A percentile compares a stretch with the other conserved stretches of the same genome.
Conservation (phyloP, 1,140 invertebrate species). For the Drosophila pachea region DNA sequence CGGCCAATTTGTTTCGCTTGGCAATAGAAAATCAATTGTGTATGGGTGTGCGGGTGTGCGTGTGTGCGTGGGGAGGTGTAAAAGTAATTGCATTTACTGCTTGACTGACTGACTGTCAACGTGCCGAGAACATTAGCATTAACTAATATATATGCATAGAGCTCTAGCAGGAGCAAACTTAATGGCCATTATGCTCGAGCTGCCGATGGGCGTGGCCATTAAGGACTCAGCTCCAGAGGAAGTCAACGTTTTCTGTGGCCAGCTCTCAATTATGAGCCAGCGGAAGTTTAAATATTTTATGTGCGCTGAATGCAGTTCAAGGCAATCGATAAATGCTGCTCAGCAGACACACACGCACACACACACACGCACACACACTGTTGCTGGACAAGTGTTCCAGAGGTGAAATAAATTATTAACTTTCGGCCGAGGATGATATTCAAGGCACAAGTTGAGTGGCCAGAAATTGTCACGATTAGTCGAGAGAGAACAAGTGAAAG, state of each 20-base stretch:
- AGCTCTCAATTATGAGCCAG: constrained; percentile 57
- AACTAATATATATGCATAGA: background rate
- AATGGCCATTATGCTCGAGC: constrained; percentile 27
- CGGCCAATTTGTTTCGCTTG: constrained; percentile 66
- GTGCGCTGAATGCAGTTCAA: constrained; percentile 18
- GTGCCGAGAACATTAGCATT: background rate
- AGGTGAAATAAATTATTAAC: constrained; percentile 26
- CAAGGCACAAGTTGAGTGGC: constrained; percentile 21
- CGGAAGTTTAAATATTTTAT: constrained; percentile 52
- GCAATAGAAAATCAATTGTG: constrained; percentile 68
- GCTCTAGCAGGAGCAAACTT: background rate
- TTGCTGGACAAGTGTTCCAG: no score
- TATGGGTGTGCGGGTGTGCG: constrained; percentile 21
- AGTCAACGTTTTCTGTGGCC: constrained; percentile 36
- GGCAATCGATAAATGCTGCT: constrained; percentile 54
- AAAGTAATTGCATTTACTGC: constrained; percentile 63
- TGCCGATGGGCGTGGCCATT: background rate
- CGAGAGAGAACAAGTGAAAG: constrained; percentile 29
- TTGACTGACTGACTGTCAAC: constrained; percentile 28
- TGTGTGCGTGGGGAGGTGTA: background rate
- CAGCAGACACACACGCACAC: no score
- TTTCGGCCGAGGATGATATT: constrained; percentile 22
- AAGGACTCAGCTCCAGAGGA: constrained; percentile 8
- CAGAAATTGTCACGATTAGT: constrained; percentile 42
- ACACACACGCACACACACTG: no score